Conservation (phyloP, 2,797 vertebrate genomes). For the Sebastes hubbsi region DNA sequence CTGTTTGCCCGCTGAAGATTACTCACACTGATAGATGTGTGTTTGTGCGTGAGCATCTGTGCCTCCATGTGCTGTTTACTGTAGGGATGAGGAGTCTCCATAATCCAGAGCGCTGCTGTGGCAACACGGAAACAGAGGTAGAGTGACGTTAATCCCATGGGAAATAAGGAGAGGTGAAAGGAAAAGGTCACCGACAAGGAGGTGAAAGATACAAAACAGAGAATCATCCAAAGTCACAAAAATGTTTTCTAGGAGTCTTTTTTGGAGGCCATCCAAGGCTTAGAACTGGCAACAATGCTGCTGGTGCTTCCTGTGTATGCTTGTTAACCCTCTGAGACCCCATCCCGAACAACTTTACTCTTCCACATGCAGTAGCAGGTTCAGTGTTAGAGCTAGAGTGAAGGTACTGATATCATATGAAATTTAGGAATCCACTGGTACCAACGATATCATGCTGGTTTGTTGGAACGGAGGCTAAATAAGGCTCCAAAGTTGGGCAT, state of each 20-base stretch:
- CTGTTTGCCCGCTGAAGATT: conserved; percentile 61
- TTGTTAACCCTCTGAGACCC: neutral
- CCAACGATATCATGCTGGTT: no score
- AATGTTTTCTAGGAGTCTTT: conserved; percentile 11
- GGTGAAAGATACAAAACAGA: conserved; percentile 18
- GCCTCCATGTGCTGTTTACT: conserved; percentile 66
- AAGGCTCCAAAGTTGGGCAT: no score
- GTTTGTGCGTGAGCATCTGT: conserved; percentile 64
- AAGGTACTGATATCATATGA: no score
- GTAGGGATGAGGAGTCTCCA: conserved; percentile 60
- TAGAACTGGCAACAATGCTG: neutral
- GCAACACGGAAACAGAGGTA: conserved; percentile 63
- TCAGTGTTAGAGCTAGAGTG: no score
- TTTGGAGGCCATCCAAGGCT: neutral
- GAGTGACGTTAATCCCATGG: conserved; percentile 54
- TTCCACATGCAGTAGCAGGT: no score
- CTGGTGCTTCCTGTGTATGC: neutral
- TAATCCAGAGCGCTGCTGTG: conserved; percentile 68
- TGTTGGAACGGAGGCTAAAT: no score
- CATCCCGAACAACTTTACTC: no score
- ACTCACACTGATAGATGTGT: conserved; percentile 59
- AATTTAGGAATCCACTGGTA: no score
- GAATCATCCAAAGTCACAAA: conserved; percentile 21
- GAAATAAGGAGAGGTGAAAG: conserved; percentile 56
- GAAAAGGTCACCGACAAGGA: conserved; percentile 45